Evolutionary conservation across 2,113 vertebrate genomes (phyloP).

Genomic region (Salvator merianae): DNA sequence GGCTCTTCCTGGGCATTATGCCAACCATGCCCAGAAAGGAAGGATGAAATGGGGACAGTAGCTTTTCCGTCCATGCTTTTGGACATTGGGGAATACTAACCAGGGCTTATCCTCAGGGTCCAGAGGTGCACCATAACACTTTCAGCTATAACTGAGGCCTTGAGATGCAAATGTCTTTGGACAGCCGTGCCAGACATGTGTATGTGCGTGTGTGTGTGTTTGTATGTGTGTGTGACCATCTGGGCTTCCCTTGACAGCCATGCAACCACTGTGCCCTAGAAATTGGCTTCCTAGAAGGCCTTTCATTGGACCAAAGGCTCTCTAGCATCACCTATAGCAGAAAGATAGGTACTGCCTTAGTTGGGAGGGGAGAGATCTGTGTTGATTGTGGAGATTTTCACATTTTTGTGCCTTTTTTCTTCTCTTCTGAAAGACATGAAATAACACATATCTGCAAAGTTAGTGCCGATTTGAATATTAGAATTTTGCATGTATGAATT

Average conservation of each 20-base stretch:
- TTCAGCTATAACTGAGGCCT: not conserved
- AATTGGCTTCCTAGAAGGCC: no score
- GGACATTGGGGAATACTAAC: no score
- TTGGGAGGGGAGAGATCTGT: not conserved
- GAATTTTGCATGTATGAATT: no score
- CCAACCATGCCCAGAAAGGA: no score
- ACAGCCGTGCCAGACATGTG: not conserved
- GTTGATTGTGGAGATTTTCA: not conserved
- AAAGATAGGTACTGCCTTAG: not conserved
- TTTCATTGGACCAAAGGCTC: not conserved
- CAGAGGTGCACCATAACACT: not conserved
- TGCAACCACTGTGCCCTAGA: not conserved
- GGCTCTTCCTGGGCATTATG: not conserved
- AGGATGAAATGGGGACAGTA: not conserved
- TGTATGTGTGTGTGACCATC: no score
- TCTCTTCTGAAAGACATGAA: no score
- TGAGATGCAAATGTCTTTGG: not conserved
- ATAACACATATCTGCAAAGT: no score
- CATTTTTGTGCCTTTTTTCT: no score
- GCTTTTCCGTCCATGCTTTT: not conserved
- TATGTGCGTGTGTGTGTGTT: no score
- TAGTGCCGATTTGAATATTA: no score
- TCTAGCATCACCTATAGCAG: not conserved
- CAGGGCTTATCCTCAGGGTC: not conserved
- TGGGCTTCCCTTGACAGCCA: no score